A percentile compares a stretch with the other conserved stretches of the same genome.
Evolutionary conservation across 2,113 vertebrate genomes (phyloP).

Genomic region (Hucho hucho): DNA sequence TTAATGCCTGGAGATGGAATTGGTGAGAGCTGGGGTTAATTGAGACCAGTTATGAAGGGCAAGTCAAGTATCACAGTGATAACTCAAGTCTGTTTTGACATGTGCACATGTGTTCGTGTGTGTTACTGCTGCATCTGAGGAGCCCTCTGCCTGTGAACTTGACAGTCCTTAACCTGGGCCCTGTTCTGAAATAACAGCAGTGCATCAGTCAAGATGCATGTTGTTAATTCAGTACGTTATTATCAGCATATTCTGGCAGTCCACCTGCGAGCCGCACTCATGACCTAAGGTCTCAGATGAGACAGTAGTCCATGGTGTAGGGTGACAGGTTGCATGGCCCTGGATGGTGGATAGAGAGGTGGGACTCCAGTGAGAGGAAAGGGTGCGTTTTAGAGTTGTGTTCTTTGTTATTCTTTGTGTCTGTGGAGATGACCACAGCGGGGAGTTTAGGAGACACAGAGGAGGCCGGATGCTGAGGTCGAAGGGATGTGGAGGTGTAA

Average conservation of each 20-base stretch:
- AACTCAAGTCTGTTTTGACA: not conserved
- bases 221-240: constrained; percentile 9
- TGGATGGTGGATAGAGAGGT: constrained; percentile 3
- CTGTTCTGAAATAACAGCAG: not conserved
- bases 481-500: constrained; percentile 7
- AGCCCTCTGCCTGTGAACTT: not conserved
- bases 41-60: constrained; percentile 21
- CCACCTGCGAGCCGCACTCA: constrained; percentile 14
- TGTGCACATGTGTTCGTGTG: not conserved
- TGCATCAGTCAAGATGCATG: not conserved
- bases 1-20: constrained; percentile 42
- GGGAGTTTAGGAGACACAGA: constrained; percentile 28
- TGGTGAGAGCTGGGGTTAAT: constrained; percentile 16
- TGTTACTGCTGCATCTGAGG: no score
- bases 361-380: not conserved
- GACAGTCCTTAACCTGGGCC: constrained; percentile 1
- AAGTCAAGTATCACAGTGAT: not conserved
- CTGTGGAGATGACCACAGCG: constrained; percentile 38
- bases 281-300: constrained; percentile 28
- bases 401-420: constrained; percentile 29
- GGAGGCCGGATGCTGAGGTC: constrained; percentile 26
- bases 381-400: not conserved
- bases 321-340: constrained; percentile 6
- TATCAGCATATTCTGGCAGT: constrained; percentile 15
- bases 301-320: constrained; percentile 25